Evolutionary conservation across 2,888 invertebrate genomes (phyloP).

Genomic region (Onthophagus sagittarius): DNA sequence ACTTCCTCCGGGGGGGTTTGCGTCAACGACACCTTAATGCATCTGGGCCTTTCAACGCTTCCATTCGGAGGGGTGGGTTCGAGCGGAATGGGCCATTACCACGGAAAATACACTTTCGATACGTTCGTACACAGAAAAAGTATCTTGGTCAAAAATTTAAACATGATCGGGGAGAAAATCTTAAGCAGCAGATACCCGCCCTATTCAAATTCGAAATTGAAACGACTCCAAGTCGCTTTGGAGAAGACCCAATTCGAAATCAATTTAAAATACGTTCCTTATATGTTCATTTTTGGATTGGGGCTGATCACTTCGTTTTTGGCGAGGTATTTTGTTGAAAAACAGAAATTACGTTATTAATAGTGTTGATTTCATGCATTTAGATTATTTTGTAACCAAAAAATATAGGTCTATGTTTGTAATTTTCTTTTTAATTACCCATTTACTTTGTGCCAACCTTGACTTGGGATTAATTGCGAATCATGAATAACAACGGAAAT

Average conservation of each 20-base stretch:
- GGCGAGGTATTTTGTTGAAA: slow-evolving; percentile 11
- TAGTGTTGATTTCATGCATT: background rate
- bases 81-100: slow-evolving; percentile 92
- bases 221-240: slow-evolving; percentile 27
- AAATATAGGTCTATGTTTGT: no score
- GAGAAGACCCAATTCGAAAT: slow-evolving; percentile 7
- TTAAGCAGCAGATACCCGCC: slow-evolving; percentile 76
- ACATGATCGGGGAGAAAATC: slow-evolving; percentile 63
- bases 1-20: slow-evolving; percentile 77
- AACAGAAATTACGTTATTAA: background rate
- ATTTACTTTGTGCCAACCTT: no score
- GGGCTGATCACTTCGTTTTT: slow-evolving; percentile 17
- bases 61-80: slow-evolving; percentile 96
- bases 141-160: slow-evolving; percentile 67
- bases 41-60: slow-evolving; percentile 77
- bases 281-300: slow-evolving; percentile 17
- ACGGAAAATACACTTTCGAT: slow-evolving; percentile 86
- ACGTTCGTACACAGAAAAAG: slow-evolving; percentile 92
- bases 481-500: no score
- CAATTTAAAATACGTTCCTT: slow-evolving; percentile 16
- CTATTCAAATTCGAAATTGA: slow-evolving; percentile 70
- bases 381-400: background rate
- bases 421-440: no score
- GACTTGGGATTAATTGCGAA: no score
- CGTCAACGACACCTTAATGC: slow-evolving; percentile 84